Evolutionary conservation across 2,888 invertebrate species (phyloP).

Genomic region (Smittia sp.): DNA sequence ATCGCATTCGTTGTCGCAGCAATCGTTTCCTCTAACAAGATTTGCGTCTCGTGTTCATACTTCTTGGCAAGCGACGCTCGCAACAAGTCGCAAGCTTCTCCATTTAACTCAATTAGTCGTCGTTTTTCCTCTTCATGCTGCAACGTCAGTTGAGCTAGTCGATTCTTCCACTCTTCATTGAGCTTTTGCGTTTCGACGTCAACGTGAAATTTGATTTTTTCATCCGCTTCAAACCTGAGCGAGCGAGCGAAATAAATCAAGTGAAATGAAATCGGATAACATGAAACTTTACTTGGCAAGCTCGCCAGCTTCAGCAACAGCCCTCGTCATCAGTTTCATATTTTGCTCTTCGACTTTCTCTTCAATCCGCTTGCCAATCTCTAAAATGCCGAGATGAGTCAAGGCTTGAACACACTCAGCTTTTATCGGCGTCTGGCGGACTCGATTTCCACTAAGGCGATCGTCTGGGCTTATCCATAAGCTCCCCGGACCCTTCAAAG

Average conservation of each 20-base stretch:
- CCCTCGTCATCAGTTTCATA: neutral
- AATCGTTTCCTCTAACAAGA: neutral
- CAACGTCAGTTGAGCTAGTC: neutral
- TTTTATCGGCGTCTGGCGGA: neutral
- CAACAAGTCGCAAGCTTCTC: conserved; percentile 8
- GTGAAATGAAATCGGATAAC: neutral
- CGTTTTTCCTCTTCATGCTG: conserved; percentile 25
- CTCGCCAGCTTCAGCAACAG: conserved; percentile 1
- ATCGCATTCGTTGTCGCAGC: neutral
- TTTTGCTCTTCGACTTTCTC: neutral
- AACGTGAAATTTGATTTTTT: conserved; percentile 21
- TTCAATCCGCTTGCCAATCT: conserved; percentile 10
- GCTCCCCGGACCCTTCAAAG: conserved; percentile 15
- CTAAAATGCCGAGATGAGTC: conserved; percentile 22
- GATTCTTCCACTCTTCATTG: conserved; percentile 24
- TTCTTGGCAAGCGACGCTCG: neutral
- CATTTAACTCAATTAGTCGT: neutral
- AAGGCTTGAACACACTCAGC: neutral
- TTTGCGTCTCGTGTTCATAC: conserved; percentile 8
- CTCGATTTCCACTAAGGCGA: neutral
- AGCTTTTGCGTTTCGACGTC: neutral
- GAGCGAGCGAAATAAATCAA: neutral
- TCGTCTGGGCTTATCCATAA: conserved; percentile 31
- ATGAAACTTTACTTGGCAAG: conserved; percentile 6
- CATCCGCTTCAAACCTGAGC: conserved; percentile 18